These are phyloP conservation scores for Jaculus jaculus DNA, from an alignment of 2,113 vertebrate genomes.

Conservation along the genomic window DNA sequence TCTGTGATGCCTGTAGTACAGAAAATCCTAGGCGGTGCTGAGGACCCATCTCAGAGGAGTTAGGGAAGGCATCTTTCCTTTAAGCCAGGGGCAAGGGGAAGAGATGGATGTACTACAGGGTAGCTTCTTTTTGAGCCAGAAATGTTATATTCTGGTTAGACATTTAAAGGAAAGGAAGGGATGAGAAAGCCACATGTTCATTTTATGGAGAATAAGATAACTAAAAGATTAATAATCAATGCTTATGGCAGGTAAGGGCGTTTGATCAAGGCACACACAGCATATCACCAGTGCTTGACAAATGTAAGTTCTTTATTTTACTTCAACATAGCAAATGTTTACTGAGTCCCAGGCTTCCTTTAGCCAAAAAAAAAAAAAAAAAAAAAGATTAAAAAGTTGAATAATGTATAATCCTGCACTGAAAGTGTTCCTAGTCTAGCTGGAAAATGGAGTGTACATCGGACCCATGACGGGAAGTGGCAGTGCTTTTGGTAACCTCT, in stretches of 20 bases:
- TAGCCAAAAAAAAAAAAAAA: neutral
- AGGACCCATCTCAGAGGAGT: neutral
- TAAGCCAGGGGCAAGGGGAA: neutral
- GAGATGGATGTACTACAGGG: neutral
- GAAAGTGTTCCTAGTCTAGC: neutral
- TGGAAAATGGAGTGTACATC: neutral
- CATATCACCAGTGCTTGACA: neutral
- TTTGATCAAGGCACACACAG: neutral
- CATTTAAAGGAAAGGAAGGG: neutral
- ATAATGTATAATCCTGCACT: neutral
- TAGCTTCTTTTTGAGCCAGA: neutral
- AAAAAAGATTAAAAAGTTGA: neutral
- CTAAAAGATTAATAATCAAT: neutral
- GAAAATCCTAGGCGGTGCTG: neutral
- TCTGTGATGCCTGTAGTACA: neutral
- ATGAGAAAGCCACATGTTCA: neutral
- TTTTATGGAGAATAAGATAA: neutral
- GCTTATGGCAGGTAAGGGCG: neutral
- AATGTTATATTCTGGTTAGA: neutral
- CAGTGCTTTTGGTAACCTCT: neutral
- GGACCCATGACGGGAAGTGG: neutral
- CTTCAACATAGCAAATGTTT: neutral
- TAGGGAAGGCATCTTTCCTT: neutral
- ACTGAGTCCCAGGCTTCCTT: neutral
- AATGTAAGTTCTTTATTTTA: slow-evolving; percentile 5